Percentiles rank a stretch among this genome's conserved stretches.
These are phyloP conservation scores for Serinus canaria DNA, from an alignment of 2,113 vertebrate species.

Conservation along the genomic window DNA sequence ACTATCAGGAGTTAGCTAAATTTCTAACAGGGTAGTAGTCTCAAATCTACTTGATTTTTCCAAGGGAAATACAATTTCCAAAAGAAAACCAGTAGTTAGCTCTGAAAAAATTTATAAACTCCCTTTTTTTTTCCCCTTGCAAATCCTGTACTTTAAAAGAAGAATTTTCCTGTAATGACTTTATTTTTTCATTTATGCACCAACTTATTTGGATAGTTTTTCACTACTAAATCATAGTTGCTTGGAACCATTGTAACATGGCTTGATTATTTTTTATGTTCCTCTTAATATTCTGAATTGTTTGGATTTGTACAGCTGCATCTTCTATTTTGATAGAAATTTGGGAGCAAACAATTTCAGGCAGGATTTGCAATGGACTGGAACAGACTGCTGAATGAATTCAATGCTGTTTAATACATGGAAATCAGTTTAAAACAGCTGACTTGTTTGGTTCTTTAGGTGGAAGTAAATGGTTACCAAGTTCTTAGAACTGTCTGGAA, in stretches of 20 bases:
- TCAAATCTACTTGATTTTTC: background rate
- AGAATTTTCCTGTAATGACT: background rate
- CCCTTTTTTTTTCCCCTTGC: too few relatives aligned
- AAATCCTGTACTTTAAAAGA: background rate
- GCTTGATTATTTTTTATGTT: background rate
- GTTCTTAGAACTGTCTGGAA: background rate
- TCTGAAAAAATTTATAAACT: background rate
- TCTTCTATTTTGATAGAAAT: background rate
- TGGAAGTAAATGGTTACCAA: background rate
- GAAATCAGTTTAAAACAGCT: background rate
- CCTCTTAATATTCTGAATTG: background rate
- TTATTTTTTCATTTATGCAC: background rate
- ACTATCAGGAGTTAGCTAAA: background rate
- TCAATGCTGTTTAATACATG: background rate
- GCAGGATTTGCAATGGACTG: background rate
- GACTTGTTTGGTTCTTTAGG: background rate
- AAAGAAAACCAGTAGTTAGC: background rate
- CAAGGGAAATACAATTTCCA: background rate
- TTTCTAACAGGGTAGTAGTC: background rate
- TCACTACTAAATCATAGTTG: background rate
- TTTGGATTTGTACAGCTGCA: background rate
- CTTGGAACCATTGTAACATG: background rate
- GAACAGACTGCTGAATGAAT: background rate
- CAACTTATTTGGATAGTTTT: background rate
- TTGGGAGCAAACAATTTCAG: background rate